Base-by-base conservation (phyloP, 30 jellyfish, hydroid and myxozoan species). In the Catostylus mosaicus region DNA sequence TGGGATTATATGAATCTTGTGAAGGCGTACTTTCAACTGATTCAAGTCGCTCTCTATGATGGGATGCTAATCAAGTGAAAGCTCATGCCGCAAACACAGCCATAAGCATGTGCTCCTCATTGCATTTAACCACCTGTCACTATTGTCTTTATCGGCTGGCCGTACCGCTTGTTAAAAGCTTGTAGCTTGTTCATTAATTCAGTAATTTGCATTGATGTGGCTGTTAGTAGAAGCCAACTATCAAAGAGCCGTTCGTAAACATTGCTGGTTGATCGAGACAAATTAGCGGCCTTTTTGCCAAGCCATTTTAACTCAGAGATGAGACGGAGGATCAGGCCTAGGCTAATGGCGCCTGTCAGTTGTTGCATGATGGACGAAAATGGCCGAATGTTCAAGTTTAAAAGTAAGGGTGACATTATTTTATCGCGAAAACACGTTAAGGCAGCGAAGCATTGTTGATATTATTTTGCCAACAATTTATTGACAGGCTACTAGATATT, bases 301-400 rank as follows among this genome's bases (percentile, higher is more conserved):
- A 50, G 63, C 27, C 32, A 65, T 59, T 59, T 8, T 11, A 59
- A 8, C 8, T 59, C 35, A 3, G 37, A 38, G 2, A 63, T 64
- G 82, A 47, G 67, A 43, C 75, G 74, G 0, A 46, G 66, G 0
- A 43, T 38, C 23, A 70, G 64, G 1, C 46, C 60, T 68, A 69
- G 46, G 27, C 34, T 82, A 12, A 19, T 82, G 66, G 83, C 75
- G 37, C 92, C 92, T 32, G 79, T 62, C 0, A 63, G 85, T 62
- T 82, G 92, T 34, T 82, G 92, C 26, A 67, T 82, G 72, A 71
- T 82, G 65, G 92, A 82, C 26, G 92, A 82, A 59, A 70, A 72
- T 82, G 92, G 92, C 23, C 73, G 84, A 43, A 47, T n/a, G 7
- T 51, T 82, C 82, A 69, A 65, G 57, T 82, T 82, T 70, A 62